Evolutionary conservation across 2,888 invertebrate genomes (phyloP).

Genomic region (Pandemis heparana): DNA sequence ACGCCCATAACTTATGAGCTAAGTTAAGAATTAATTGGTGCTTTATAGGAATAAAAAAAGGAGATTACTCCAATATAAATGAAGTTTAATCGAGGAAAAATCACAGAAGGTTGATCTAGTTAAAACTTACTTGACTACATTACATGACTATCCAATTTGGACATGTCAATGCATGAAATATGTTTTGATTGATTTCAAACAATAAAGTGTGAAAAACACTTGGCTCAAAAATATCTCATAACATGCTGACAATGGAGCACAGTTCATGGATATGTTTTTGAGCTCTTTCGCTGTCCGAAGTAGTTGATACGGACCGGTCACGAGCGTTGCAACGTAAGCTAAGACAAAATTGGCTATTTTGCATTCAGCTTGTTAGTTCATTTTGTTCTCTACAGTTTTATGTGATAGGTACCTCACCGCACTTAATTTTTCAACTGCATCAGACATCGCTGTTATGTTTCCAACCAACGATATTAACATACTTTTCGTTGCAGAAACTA

Average conservation of each 20-base stretch:
- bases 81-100: background rate
- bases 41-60: constrained; percentile 8
- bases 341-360: constrained; percentile 2
- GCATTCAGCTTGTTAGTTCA: constrained; percentile 16
- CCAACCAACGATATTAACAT: constrained; percentile 54
- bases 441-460: constrained; percentile 54
- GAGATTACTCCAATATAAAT: background rate
- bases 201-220: background rate
- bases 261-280: background rate
- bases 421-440: constrained; percentile 47
- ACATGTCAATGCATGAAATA: background rate
- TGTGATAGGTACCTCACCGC: constrained; percentile 43
- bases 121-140: background rate
- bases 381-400: constrained; percentile 29
- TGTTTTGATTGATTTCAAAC: constrained; percentile 1
- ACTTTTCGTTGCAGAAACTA: constrained; percentile 52
- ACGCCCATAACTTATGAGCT: constrained; percentile 35
- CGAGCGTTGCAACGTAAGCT: background rate
- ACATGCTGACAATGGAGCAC: background rate
- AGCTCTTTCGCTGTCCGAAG: background rate
- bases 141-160: background rate
- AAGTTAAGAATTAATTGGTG: constrained; percentile 32
- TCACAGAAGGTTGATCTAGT: background rate
- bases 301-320: background rate
- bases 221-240: background rate